Percentiles rank a stretch among this genome's conserved stretches.
phyloP scores from a whole-genome alignment of 2,888 invertebrate genomes.

The Heliconius erato region DNA sequence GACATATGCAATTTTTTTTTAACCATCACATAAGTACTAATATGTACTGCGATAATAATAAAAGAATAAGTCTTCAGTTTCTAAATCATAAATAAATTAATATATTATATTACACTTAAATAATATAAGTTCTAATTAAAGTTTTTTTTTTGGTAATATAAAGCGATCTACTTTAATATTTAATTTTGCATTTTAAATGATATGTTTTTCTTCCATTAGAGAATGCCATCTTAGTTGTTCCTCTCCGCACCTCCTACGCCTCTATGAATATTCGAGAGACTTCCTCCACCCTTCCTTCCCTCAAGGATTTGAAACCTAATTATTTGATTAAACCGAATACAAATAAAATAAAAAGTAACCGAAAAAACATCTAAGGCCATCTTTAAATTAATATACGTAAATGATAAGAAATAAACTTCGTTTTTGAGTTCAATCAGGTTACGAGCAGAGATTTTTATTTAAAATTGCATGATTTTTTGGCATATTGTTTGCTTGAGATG shows the following conservation, averaged over 20 bases:
- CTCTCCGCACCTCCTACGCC: constrained; percentile 74
- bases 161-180: constrained; percentile 15
- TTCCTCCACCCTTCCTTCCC: constrained; percentile 53
- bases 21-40: not conserved
- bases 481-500: constrained; percentile 64
- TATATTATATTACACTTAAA: not conserved
- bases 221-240: constrained; percentile 59
- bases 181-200: constrained; percentile 19
- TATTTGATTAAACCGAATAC: constrained; percentile 66
- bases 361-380: constrained; percentile 27
- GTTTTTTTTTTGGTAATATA: constrained; percentile 10
- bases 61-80: constrained; percentile 19
- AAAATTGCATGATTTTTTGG: constrained; percentile 67
- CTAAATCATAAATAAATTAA: constrained; percentile 12
- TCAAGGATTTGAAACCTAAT: constrained; percentile 54
- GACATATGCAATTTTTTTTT: constrained; percentile 21
- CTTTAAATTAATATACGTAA: constrained; percentile 55
- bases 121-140: constrained; percentile 5
- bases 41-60: not conserved
- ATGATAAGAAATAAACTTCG: constrained; percentile 57
- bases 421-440: constrained; percentile 57
- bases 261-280: constrained; percentile 69
- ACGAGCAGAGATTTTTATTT: constrained; percentile 77
- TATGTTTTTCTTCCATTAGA: constrained; percentile 63
- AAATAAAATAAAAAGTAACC: constrained; percentile 45